Evolutionary conservation across 2,113 vertebrate genomes (phyloP).

Genomic region (Alethe castanea): DNA sequence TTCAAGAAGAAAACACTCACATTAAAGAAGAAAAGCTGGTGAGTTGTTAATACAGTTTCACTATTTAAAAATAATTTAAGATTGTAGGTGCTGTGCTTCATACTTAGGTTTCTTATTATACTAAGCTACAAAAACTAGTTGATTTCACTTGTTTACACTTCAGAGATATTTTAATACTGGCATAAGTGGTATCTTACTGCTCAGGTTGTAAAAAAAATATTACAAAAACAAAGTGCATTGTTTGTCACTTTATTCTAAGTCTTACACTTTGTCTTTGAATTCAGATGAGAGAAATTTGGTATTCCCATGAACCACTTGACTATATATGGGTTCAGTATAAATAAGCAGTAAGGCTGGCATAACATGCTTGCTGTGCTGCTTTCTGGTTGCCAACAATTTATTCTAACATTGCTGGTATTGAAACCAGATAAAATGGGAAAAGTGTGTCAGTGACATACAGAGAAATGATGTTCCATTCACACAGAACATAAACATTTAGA

Average conservation of each 20-base stretch:
- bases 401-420: neutral
- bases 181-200: neutral
- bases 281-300: neutral
- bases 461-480: neutral
- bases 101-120: neutral
- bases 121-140: neutral
- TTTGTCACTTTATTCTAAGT: neutral
- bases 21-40: constrained; percentile 87
- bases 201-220: neutral
- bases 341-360: neutral
- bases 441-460: neutral
- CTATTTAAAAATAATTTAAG: neutral
- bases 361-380: neutral
- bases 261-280: neutral
- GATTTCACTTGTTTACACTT: neutral
- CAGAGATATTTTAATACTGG: neutral
- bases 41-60: neutral
- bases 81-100: neutral
- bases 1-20: constrained; percentile 75
- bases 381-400: neutral
- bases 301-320: neutral
- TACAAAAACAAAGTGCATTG: neutral
- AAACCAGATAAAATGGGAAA: neutral
- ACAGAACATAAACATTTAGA: neutral
- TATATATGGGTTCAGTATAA: neutral